phyloP scores from a whole-genome alignment of 1,140 invertebrate genomes.

The Argopecten irradians region DNA sequence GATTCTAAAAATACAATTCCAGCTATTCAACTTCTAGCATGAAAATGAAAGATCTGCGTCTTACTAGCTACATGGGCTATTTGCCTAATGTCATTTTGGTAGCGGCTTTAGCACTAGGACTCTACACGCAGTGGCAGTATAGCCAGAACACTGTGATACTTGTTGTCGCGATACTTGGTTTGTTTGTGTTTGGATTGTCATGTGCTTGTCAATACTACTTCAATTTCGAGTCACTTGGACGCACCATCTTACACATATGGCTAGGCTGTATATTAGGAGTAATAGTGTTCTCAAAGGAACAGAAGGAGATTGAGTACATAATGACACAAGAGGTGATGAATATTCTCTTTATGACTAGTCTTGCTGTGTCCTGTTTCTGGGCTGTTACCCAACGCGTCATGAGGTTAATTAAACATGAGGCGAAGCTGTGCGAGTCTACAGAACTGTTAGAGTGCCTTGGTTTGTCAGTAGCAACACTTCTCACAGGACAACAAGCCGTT shows the following conservation, averaged over 20 bases:
- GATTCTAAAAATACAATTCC: neutral
- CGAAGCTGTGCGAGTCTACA: slow-evolving; percentile 54
- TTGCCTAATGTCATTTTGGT: slow-evolving; percentile 65
- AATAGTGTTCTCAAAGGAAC: slow-evolving; percentile 65
- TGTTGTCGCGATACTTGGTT: slow-evolving; percentile 63
- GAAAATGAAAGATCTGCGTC: slow-evolving; percentile 46
- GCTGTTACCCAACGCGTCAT: slow-evolving; percentile 61
- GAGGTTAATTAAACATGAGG: slow-evolving; percentile 53
- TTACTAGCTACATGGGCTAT: slow-evolving; percentile 60
- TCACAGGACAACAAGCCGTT: slow-evolving; percentile 61
- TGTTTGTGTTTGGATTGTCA: slow-evolving; percentile 70
- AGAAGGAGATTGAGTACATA: slow-evolving; percentile 58
- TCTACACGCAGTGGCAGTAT: slow-evolving; percentile 71
- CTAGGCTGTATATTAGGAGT: slow-evolving; percentile 72
- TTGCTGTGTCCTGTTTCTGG: slow-evolving; percentile 67
- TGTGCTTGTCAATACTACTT: slow-evolving; percentile 72
- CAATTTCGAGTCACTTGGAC: slow-evolving; percentile 60
- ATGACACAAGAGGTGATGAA: slow-evolving; percentile 68
- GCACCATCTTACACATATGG: slow-evolving; percentile 70
- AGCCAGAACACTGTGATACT: slow-evolving; percentile 64
- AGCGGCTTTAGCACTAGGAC: slow-evolving; percentile 69
- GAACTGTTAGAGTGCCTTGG: slow-evolving; percentile 69
- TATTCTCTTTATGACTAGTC: slow-evolving; percentile 67
- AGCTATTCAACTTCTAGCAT: neutral
- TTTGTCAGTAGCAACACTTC: slow-evolving; percentile 67